These are phyloP conservation scores for Brienomyrus brachyistius DNA, from an alignment of 2,113 vertebrate species.

Conservation along the genomic window DNA sequence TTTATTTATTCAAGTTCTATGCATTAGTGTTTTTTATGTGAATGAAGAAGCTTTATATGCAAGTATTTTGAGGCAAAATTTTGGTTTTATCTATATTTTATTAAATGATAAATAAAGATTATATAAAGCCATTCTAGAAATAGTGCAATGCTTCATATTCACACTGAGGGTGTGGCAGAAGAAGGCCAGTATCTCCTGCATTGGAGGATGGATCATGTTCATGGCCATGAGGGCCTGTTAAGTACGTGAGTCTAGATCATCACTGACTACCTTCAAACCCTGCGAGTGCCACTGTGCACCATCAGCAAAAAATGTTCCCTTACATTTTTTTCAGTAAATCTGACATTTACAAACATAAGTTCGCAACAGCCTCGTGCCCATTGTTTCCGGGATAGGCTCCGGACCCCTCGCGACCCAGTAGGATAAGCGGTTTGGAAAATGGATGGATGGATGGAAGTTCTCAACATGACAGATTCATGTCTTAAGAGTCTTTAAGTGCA, in stretches of 20 bases:
- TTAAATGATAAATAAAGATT: too few species aligned
- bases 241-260: neutral
- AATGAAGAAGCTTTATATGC: neutral
- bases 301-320: neutral
- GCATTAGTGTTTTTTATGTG: neutral
- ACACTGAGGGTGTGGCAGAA: too few species aligned
- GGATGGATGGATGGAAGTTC: neutral
- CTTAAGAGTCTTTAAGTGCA: neutral
- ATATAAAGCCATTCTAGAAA: too few species aligned
- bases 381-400: too few species aligned
- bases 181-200: neutral
- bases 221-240: neutral
- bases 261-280: neutral
- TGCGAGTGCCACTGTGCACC: neutral
- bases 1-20: neutral
- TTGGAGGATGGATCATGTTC: neutral
- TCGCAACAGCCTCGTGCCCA: neutral
- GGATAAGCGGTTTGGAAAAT: too few species aligned
- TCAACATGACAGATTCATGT: neutral
- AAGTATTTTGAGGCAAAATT: neutral
- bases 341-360: neutral
- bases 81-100: neutral
- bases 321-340: neutral
- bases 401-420: too few species aligned
- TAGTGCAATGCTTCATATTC: too few species aligned